phyloP scores from a whole-genome alignment of 2,888 invertebrate genomes.

The Apamea sordens region DNA sequence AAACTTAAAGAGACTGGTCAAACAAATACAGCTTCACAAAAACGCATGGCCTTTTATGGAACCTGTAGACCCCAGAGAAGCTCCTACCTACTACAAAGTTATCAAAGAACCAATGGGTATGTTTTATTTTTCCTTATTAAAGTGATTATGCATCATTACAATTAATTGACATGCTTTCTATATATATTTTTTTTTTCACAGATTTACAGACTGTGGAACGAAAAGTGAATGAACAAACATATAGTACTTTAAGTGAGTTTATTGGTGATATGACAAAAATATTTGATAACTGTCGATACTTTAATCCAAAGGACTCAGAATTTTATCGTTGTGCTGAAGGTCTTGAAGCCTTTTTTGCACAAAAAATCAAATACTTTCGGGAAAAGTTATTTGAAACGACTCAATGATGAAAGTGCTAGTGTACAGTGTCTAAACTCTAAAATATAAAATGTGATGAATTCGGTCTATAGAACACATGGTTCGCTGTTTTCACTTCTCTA shows the following conservation, averaged over 20 bases:
- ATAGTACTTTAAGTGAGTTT: conserved; percentile 97
- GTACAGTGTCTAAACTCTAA: conserved; percentile 75
- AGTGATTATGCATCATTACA: not conserved
- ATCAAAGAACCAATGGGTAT: conserved; percentile 99
- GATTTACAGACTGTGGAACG: conserved; percentile 98
- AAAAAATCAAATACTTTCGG: conserved; percentile 96
- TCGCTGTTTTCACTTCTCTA: conserved; percentile 66
- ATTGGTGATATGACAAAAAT: conserved; percentile 99
- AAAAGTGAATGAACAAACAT: conserved; percentile 95
- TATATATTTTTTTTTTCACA: conserved; percentile 81
- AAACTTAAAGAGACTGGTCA: conserved; percentile 95
- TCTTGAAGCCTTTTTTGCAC: conserved; percentile 98
- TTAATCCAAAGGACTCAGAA: conserved; percentile 98
- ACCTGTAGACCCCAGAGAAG: conserved; percentile 98
- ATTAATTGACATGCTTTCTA: conserved; percentile 11
- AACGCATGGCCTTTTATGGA: conserved; percentile 99
- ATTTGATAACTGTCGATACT: conserved; percentile 99
- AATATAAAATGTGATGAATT: conserved; percentile 64
- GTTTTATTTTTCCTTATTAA: conserved; percentile 70
- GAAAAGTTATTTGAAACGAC: conserved; percentile 94
- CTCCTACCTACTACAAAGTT: conserved; percentile 98
- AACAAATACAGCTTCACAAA: conserved; percentile 97
- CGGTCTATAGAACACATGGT: conserved; percentile 60
- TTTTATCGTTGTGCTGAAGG: conserved; percentile 99
- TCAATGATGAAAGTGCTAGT: conserved; percentile 86